A percentile compares a stretch with the other conserved stretches of the same genome.
Evolutionary conservation across 2,113 vertebrate genomes (phyloP).

Genomic region (Clarias batrachus): DNA sequence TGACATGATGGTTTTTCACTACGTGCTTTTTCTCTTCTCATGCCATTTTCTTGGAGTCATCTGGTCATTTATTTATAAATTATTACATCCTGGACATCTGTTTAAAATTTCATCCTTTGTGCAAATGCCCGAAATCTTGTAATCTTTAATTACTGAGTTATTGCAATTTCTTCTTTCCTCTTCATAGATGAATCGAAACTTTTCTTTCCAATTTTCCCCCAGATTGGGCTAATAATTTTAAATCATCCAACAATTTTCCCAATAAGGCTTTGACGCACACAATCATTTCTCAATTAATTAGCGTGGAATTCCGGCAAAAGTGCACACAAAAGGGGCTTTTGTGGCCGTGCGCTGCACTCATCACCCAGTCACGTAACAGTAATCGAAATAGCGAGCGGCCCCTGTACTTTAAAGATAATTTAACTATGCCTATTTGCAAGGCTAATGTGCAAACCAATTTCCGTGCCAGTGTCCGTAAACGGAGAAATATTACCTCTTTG

Average conservation of each 20-base stretch:
- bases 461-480: not conserved
- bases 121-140: not conserved
- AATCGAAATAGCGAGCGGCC: constrained; percentile 13
- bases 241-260: not conserved
- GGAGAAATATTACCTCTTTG: not conserved
- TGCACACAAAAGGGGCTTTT: not conserved
- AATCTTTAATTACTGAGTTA: not conserved
- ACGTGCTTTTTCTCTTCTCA: not conserved
- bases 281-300: not conserved
- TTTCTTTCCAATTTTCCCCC: not conserved
- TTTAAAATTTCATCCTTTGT: not conserved
- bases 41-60: not conserved
- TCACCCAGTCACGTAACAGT: not conserved
- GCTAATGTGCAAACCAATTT: not conserved
- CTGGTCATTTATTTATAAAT: not conserved
- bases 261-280: not conserved
- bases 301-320: not conserved
- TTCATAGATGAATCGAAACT: not conserved
- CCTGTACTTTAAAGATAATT: not conserved
- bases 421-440: not conserved
- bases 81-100: not conserved
- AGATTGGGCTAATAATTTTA: not conserved
- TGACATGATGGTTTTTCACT: not conserved
- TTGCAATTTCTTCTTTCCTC: not conserved
- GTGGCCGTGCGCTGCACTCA: not conserved